A percentile compares a stretch with the other conserved stretches of the same genome.
Conservation (phyloP, 1,140 invertebrate species). For the Papilio helenus region DNA sequence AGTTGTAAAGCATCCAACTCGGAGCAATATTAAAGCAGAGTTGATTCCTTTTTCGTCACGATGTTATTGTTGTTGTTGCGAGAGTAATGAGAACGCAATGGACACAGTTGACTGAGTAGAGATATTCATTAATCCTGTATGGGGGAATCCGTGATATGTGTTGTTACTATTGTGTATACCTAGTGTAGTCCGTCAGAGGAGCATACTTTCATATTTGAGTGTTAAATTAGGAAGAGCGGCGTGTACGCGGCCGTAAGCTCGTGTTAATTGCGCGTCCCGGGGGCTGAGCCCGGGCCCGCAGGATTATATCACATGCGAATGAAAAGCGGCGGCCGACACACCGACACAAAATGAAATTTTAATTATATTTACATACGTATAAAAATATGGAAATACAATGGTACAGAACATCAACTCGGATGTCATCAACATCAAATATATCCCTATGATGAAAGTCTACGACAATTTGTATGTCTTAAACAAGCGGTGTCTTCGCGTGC, state of each 20-base stretch:
- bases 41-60: slow-evolving; percentile 21
- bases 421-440: too few species aligned
- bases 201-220: background rate
- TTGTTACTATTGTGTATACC: too few species aligned
- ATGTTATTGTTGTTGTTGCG: background rate
- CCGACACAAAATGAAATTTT: background rate
- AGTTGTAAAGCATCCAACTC: background rate
- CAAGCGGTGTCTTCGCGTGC: too few species aligned
- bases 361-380: background rate
- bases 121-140: too few species aligned
- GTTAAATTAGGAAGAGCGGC: background rate
- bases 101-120: too few species aligned
- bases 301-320: background rate
- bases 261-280: background rate
- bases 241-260: slow-evolving; percentile 9
- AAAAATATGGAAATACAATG: background rate
- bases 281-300: background rate
- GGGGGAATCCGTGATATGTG: too few species aligned
- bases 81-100: background rate
- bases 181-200: background rate
- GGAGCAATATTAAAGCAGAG: slow-evolving; percentile 6
- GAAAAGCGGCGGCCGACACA: background rate
- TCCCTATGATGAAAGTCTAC: too few species aligned
- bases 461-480: too few species aligned
- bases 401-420: too few species aligned